Conservation (phyloP, 53 echinoderm and acorn worm species). For the Crossaster papposus region DNA sequence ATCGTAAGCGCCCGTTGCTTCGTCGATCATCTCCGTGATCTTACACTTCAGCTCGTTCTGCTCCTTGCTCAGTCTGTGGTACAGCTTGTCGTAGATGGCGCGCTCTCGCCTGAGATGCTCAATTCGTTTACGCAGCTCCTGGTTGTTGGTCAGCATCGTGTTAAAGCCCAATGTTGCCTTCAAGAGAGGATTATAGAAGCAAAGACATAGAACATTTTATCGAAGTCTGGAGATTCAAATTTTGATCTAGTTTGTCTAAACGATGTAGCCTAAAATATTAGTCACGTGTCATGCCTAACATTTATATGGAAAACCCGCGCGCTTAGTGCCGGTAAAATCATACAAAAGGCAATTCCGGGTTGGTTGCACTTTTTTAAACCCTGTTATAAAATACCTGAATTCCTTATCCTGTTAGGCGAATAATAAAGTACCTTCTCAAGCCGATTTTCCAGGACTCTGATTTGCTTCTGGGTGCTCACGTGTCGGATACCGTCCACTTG, state of each 20-base stretch:
- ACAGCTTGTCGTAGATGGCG: constrained; percentile 78
- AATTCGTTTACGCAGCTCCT: constrained; percentile 74
- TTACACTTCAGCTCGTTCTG: constrained; percentile 78
- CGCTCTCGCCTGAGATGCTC: constrained; percentile 86
- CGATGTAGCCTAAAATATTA: too few species aligned
- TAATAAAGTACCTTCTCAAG: constrained; percentile 71
- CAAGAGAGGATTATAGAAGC: not conserved
- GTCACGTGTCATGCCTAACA: too few species aligned
- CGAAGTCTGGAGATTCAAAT: too few species aligned
- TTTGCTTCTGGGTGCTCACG: constrained; percentile 72
- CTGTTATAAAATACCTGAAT: too few species aligned
- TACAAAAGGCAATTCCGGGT: too few species aligned
- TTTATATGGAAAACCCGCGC: too few species aligned
- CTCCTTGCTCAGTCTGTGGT: constrained; percentile 77
- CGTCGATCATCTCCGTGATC: constrained; percentile 83
- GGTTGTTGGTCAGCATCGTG: constrained; percentile 79
- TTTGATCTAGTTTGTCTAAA: too few species aligned
- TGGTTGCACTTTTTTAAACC: too few species aligned
- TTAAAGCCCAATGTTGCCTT: constrained; percentile 87
- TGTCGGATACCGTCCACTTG: constrained; percentile 70
- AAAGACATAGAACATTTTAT: not conserved
- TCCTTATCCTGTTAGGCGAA: not conserved
- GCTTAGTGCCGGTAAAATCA: too few species aligned
- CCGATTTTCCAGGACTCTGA: constrained; percentile 92
- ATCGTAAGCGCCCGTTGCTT: constrained; percentile 86